Percentiles rank a stretch among this genome's conserved stretches.
phyloP scores from a whole-genome alignment of 2,888 invertebrate species.

The Ashinkailepas kermadecensis region DNA sequence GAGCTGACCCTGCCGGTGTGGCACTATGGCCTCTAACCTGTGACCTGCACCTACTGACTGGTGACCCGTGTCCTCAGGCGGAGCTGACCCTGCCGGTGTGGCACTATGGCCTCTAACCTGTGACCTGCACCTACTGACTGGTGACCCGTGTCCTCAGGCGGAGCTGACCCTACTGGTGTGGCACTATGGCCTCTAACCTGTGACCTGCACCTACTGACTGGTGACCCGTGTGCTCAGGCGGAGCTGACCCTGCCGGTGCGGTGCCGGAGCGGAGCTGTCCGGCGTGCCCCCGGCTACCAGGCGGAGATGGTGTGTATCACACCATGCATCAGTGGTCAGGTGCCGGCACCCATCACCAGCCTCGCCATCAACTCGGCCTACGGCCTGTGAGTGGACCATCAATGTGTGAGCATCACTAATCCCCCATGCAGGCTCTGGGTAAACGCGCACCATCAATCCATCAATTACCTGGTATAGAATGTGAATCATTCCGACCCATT shows the following conservation, averaged over 20 bases:
- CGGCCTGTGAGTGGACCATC: slow-evolving; percentile 71
- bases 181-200: slow-evolving; percentile 38
- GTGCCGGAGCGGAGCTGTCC: slow-evolving; percentile 66
- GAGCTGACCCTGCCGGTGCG: slow-evolving; percentile 45
- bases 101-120: slow-evolving; percentile 50
- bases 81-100: slow-evolving; percentile 45
- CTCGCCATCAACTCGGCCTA: slow-evolving; percentile 92
- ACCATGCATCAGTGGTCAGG: slow-evolving; percentile 65
- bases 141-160: slow-evolving; percentile 89
- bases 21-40: too few species aligned
- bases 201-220: slow-evolving; percentile 48
- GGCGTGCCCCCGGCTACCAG: slow-evolving; percentile 93
- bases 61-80: slow-evolving; percentile 36
- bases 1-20: too few species aligned
- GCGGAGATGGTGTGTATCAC: slow-evolving; percentile 90
- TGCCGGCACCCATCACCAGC: slow-evolving; percentile 77
- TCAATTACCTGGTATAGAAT: too few species aligned
- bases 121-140: slow-evolving; percentile 65
- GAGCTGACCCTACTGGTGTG: slow-evolving; percentile 87
- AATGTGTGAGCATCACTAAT: too few species aligned
- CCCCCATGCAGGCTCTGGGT: too few species aligned
- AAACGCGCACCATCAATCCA: too few species aligned
- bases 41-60: too few species aligned
- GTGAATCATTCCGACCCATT: too few species aligned
- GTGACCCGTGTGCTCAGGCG: slow-evolving; percentile 41